Percentiles rank a stretch among this genome's conserved stretches.
Evolutionary conservation across 1,140 invertebrate species (phyloP).

Genomic region (Drosophila nigrodunni): DNA sequence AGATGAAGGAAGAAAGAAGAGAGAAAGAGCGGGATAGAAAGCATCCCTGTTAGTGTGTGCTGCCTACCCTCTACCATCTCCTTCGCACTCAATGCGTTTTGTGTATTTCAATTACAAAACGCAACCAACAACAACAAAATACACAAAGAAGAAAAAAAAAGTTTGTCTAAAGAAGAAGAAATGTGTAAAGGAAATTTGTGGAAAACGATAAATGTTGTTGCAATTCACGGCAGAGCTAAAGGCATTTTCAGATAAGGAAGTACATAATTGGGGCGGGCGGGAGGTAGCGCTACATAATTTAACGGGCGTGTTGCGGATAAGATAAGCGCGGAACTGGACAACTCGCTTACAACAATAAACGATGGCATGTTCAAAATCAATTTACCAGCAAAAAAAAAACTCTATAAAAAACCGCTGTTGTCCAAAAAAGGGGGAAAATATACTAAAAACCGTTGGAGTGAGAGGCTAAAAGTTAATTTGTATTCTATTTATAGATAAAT

Average conservation of each 20-base stretch:
- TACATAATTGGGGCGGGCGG: background rate
- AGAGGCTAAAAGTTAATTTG: constrained; percentile 3
- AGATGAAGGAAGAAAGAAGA: too few relatives aligned
- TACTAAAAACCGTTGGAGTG: constrained; percentile 23
- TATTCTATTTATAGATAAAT: constrained; percentile 39
- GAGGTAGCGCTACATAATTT: constrained; percentile 60
- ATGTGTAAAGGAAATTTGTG: constrained; percentile 41
- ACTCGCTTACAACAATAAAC: constrained; percentile 17
- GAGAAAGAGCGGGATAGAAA: constrained; percentile 3
- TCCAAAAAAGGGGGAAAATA: constrained; percentile 14
- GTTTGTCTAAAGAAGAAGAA: constrained; percentile 54
- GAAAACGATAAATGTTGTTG: constrained; percentile 38
- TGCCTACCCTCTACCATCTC: constrained; percentile 16
- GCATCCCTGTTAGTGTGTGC: constrained; percentile 14
- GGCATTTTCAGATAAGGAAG: constrained; percentile 47
- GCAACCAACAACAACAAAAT: constrained; percentile 22
- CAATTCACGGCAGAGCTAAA: constrained; percentile 27
- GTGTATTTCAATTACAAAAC: constrained; percentile 32
- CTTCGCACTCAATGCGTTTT: constrained; percentile 24
- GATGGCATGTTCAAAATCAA: constrained; percentile 66
- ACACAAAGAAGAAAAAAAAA: constrained; percentile 16
- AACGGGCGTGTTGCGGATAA: constrained; percentile 68
- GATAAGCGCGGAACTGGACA: constrained; percentile 54
- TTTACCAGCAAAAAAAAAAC: constrained; percentile 26
- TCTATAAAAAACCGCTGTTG: background rate